Base-by-base conservation (phyloP, 2,797 vertebrate species). In the Parauchenoglanis ngamensis region DNA sequence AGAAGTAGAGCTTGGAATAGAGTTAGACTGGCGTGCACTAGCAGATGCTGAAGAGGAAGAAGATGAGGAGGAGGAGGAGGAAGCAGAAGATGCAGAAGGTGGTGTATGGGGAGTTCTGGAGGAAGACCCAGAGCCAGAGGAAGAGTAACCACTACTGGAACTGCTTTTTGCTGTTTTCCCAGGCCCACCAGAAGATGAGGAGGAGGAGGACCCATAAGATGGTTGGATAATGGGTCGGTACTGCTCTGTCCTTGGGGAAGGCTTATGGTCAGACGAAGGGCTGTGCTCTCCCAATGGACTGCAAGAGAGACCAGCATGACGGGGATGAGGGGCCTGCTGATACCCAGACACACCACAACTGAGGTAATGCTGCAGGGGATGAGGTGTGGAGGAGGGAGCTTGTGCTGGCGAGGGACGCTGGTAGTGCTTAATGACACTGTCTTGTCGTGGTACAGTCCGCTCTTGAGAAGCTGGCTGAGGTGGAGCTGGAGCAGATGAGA, bases 341-440 rank as follows among this genome's bases (percentile, higher is more conserved):
- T 98, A 99, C 89, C 96, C 95, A 0, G 97, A 96, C 13, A 95
- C 95, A 76, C 97, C 97, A 77, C 98, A 98, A 92, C 97, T 98
- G 90, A 99, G 95, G 92, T 98, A 99, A 90, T 99, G 98, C 96
- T 99, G 97, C 13, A 99, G 96, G 79, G 97, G 96, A 86, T 98
- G 97, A 61, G 97, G 94, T 0, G 96, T 94, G n/a, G 97, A 96
- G 23, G 97, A 96, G 0, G 97, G 96, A 0, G 97, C 94, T 90
- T 98, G 97, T 4, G 97, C 93, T 1, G 96, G 96, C 10, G 95
- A 96, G 0, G 98, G 97, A 78, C 97, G 95, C 94, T 98, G 97
- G 95, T 98, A 98, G 96, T 98, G 97, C 93, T 98, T 98, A 88
- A 98, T 98, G 76, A 98, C 97, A 0, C 97, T 98, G 95, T 98